phyloP scores from a whole-genome alignment of 2,113 vertebrate genomes.

The Xenopus tropicalis region UCB_Xtro_10.0 CM004445.2:72515001-72515500 shows the following conservation, averaged over 20 bases:
- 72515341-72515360: neutral
- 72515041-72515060: conserved; percentile 26
- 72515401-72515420: neutral
- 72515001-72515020: neutral
- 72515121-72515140: conserved; percentile 43
- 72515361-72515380: conserved; percentile 16
- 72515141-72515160: conserved; percentile 27
- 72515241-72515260: neutral
- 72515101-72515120: conserved; percentile 37
- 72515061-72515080: conserved; percentile 11
- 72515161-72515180: neutral
- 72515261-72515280: conserved; percentile 12
- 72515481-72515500: too few species aligned
- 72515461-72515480: too few species aligned
- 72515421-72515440: too few species aligned
- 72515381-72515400: neutral
- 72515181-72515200: conserved; percentile 7
- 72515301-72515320: conserved; percentile 20
- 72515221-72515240: too few species aligned
- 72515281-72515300: conserved; percentile 16
- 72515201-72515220: neutral
- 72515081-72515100: conserved; percentile 37
- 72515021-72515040: conserved; percentile 26
- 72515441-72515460: too few species aligned
- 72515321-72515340: conserved; percentile 4